Base-by-base conservation (phyloP, 2,797 vertebrate genomes). In the Macroramphosus scolopax region DNA sequence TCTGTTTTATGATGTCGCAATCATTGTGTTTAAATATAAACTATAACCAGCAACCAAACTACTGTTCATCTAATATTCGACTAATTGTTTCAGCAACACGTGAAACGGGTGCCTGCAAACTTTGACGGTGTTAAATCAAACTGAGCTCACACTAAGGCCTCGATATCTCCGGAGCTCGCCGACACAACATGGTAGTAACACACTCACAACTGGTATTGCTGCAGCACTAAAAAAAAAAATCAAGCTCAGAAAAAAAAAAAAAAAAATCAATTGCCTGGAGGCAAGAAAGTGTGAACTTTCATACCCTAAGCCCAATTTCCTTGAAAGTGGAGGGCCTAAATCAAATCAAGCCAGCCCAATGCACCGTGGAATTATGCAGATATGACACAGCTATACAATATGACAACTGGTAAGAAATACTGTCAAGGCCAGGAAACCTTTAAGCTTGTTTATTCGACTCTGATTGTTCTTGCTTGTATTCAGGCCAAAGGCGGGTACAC, bases 241-340 rank as follows among this genome's bases (percentile, higher is more conserved):
- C 76, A 74, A 77, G 44, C 73, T 74, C 42, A 48, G 62, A 76
- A 67, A 82, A 84, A 82, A n/a, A n/a, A n/a, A n/a, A n/a, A n/a
- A n/a, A n/a, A n/a, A n/a, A n/a, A n/a, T 84, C 80, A 80, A 85
- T 87, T 79, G 82, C 78, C 78, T 67, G 48, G 34, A 79, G 77
- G 78, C 77, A 64, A 74, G 68, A 74, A 85, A n/a, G 81, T 84
- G 83, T 84, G 83, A 85, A 83, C 85, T 77, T 74, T 78, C 78
- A 85, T 80, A 85, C 79, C 83, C 72, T 81, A 71, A 79, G 75
- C 71, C 68, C 85, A 86, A 86, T 86, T 85, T 81, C 73, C 80
- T 80, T 86, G 80, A 84, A 84, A 84, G 78, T 85, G 71, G 57
- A 72, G 67, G 73, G 75, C 66, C 68, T 80, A 84, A 86, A 86